A percentile compares a stretch with the other conserved stretches of the same genome.
Conservation (phyloP, 2,888 invertebrate genomes). For the Aspidiotus destructor region DNA sequence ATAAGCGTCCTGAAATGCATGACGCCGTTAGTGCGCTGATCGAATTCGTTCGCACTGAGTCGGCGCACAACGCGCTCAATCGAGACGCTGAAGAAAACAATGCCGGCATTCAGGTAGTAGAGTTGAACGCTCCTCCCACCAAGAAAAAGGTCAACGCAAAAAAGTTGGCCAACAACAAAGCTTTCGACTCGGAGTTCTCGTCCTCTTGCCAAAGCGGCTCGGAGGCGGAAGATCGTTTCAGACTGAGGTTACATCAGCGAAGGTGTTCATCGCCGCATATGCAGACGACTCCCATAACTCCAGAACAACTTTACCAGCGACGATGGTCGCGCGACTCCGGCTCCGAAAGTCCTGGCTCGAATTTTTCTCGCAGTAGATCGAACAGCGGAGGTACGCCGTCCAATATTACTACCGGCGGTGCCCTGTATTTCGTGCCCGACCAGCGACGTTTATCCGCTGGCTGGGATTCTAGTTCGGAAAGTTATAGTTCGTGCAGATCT, state of each 20-base stretch:
- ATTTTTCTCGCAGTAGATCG: constrained; percentile 50
- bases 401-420: too few species aligned
- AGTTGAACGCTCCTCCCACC: constrained; percentile 59
- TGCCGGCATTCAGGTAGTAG: constrained; percentile 59
- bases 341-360: constrained; percentile 49
- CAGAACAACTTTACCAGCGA: constrained; percentile 52
- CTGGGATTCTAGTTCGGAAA: constrained; percentile 52
- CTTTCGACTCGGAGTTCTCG: constrained; percentile 53
- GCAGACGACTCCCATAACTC: constrained; percentile 38
- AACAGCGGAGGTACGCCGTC: constrained; percentile 44
- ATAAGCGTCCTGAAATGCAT: constrained; percentile 79
- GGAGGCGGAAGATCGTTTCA: constrained; percentile 45
- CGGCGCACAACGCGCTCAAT: constrained; percentile 68
- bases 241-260: constrained; percentile 41
- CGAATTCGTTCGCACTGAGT: constrained; percentile 79
- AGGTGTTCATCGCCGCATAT: constrained; percentile 41
- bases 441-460: constrained; percentile 56
- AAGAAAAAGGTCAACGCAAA: constrained; percentile 60
- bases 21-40: constrained; percentile 80
- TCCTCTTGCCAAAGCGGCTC: constrained; percentile 49
- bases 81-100: constrained; percentile 44
- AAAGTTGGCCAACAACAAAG: constrained; percentile 43
- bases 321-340: constrained; percentile 46
- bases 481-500: constrained; percentile 39
- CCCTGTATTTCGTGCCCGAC: constrained; percentile 44